Base-by-base conservation (phyloP, 2,888 invertebrate genomes). In the Leptinotarsa juncta region DNA sequence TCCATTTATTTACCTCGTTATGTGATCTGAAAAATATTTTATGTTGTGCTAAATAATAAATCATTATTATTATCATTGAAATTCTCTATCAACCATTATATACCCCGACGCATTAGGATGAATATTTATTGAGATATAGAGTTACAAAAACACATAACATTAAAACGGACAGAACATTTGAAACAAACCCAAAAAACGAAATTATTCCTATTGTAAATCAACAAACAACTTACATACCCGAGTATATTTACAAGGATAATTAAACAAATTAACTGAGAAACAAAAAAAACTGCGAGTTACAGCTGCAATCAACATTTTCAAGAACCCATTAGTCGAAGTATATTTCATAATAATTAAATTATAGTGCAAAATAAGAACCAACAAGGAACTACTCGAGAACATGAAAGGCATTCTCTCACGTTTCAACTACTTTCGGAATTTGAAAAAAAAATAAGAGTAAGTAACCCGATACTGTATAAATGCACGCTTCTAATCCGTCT, bases 391-490 rank as follows among this genome's bases (percentile, higher is more conserved):
- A 26, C 57, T 26, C 3, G 14, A 57, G 23, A 57, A 57, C 57
- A 57, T 23, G n/a, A 18, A 23, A 57, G 14, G 20, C 57, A 57
- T 57, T 57, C 55, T 57, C 55, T 57, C 55, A 57, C 55, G 55
- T 57, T 57, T 3, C 23, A 57, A 20, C 20, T 14, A 57, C 55
- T 57, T 57, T 57, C 57, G 23, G 57, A 57, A 57, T 14, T 57
- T 15, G 14, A 23, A 57, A 57, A 57, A 57, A 57, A 57, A 42
- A 42, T 42, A 23, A 12, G 18, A 14, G 14, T 18, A 42, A 32
- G 62, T 42, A n/a, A 26, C 62, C n/a, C 62, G 57, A 55, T 57
- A 57, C 16, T 55, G 48, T 14, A 60, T 69, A 69, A 69, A 57
- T 57, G 69, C 60, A 69, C 57, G 23, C 57, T 69, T 57, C 49